Conservation (phyloP, 2,797 vertebrate genomes). For the Esox masquinongy region DNA sequence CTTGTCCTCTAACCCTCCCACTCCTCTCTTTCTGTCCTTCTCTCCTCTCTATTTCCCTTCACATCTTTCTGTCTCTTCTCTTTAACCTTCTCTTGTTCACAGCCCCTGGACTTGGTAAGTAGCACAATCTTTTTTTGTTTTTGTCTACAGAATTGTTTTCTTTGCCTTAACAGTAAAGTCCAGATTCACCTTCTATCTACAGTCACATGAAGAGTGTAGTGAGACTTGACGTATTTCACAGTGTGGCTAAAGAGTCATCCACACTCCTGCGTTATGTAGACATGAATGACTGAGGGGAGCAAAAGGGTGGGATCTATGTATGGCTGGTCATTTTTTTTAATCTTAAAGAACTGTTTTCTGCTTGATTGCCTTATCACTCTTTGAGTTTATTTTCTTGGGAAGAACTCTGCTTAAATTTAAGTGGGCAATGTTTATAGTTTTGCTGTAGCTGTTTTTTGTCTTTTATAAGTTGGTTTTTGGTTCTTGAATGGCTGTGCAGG, state of each 20-base stretch:
- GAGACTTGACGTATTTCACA: not conserved
- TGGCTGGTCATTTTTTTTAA: conserved; percentile 34
- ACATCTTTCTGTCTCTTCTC: conserved; percentile 55
- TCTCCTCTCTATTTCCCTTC: conserved; percentile 44
- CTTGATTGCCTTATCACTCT: conserved; percentile 44
- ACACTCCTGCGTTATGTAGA: conserved; percentile 30
- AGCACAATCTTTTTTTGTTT: conserved; percentile 75
- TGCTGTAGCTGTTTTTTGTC: conserved; percentile 51
- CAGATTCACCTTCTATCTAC: not conserved
- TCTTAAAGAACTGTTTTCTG: conserved; percentile 30
- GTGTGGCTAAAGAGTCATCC: conserved; percentile 30
- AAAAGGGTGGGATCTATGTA: conserved; percentile 24
- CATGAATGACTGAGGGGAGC: conserved; percentile 24
- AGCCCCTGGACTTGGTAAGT: conserved; percentile 83
- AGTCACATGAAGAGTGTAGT: conserved; percentile 7
- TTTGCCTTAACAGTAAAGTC: conserved; percentile 28
- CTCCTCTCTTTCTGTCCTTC: conserved; percentile 34
- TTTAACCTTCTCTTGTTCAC: conserved; percentile 70
- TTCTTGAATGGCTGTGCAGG: conserved; percentile 77
- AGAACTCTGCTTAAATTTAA: conserved; percentile 36
- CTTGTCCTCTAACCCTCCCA: conserved; percentile 64
- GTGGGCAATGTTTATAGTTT: conserved; percentile 48
- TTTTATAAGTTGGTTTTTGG: conserved; percentile 62
- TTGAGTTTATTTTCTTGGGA: conserved; percentile 42
- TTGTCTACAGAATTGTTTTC: conserved; percentile 44